Evolutionary conservation across 2,797 vertebrate species (phyloP).

Genomic region (Danio jaintianensis): DNA sequence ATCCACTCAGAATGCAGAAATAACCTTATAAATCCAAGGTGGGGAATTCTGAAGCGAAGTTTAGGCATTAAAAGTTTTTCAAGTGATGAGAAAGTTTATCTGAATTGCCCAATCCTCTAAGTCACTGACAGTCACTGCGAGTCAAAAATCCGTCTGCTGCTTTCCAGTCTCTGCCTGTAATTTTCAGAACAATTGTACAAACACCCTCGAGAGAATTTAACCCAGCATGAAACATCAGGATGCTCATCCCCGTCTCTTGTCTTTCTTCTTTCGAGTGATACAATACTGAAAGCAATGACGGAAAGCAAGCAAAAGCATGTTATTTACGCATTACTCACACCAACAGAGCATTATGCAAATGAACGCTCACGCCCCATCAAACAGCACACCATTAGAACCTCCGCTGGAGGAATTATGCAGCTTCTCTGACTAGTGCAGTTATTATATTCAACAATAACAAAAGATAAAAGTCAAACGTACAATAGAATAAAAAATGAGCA

Average conservation of each 20-base stretch:
- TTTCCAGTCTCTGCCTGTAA: constrained; percentile 4
- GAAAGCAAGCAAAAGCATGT: constrained; percentile 34
- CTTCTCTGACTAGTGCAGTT: constrained; percentile 24
- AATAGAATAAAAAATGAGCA: constrained; percentile 23
- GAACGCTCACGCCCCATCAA: constrained; percentile 22
- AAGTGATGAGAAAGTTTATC: not conserved
- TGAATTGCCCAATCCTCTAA: too few relatives aligned
- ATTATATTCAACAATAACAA: constrained; percentile 25
- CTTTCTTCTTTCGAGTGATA: constrained; percentile 14
- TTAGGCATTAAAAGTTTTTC: too few relatives aligned
- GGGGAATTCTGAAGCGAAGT: too few relatives aligned
- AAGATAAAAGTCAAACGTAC: constrained; percentile 8
- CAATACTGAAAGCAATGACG: constrained; percentile 32
- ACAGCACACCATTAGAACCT: constrained; percentile 22
- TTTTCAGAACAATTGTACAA: constrained; percentile 21
- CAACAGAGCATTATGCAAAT: constrained; percentile 49
- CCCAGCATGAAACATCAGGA: constrained; percentile 65
- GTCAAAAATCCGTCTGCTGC: not conserved
- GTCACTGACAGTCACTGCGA: not conserved
- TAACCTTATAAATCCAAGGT: too few relatives aligned
- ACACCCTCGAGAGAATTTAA: not conserved
- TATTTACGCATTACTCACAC: constrained; percentile 49
- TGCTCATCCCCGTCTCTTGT: constrained; percentile 49
- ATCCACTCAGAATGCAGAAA: too few relatives aligned
- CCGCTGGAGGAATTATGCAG: constrained; percentile 19